phyloP scores from a whole-genome alignment of 2,797 vertebrate species.

The Peromyscus melanophrys region DNA sequence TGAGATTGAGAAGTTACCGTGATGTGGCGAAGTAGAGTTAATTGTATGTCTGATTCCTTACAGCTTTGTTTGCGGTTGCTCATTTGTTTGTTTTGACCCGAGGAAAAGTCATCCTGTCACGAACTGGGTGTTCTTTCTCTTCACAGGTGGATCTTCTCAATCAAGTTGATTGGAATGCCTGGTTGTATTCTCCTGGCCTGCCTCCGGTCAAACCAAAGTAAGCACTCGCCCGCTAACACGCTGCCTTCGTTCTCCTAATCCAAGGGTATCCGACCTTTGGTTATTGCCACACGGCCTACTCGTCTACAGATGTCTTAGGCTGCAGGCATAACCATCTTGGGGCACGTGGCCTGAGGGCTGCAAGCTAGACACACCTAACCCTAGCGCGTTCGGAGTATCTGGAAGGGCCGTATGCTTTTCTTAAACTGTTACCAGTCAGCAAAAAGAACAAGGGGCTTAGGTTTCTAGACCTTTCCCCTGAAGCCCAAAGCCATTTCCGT shows the following conservation, averaged over 20 bases:
- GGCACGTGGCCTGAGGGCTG: not conserved
- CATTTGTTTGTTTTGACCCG: not conserved
- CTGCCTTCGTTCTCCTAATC: not conserved
- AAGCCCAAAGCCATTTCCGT: conserved; percentile 28
- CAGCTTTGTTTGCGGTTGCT: not conserved
- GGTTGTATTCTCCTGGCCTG: conserved; percentile 97
- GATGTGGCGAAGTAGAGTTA: not conserved
- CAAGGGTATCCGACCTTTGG: not conserved
- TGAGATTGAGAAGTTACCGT: conserved; percentile 21
- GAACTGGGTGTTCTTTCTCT: conserved; percentile 31
- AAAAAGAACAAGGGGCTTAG: not conserved
- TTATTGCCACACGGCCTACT: not conserved
- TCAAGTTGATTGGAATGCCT: conserved; percentile 96
- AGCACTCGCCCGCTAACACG: conserved; percentile 68
- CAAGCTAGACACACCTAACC: not conserved
- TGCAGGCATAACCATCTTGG: not conserved
- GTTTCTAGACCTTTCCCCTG: conserved; percentile 36
- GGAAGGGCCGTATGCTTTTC: not conserved
- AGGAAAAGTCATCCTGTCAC: not conserved
- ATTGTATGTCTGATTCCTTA: not conserved
- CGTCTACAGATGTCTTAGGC: not conserved
- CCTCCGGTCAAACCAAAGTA: conserved; percentile 95
- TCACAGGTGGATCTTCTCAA: conserved; percentile 94
- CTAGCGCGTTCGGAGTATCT: not conserved
- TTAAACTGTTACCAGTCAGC: not conserved